phyloP scores from a whole-genome alignment of 2,113 vertebrate species.

The Hepsetus odoe region DNA sequence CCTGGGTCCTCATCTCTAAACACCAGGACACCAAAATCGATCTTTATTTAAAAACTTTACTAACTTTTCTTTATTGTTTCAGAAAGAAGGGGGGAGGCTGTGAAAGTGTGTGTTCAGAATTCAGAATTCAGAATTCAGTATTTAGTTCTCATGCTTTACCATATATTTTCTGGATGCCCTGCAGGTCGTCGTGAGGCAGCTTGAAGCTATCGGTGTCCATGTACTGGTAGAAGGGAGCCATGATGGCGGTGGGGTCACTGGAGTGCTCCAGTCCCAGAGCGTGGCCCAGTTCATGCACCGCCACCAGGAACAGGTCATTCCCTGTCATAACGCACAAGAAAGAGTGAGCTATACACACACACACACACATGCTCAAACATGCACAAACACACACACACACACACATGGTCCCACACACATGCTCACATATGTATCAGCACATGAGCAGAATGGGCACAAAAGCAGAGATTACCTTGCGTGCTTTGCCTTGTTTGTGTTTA shows the following conservation, averaged over 20 bases:
- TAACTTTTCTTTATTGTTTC: no score
- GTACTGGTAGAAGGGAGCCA: conserved; percentile 84
- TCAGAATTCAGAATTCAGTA: no score
- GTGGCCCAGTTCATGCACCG: conserved; percentile 81
- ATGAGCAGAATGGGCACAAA: background rate
- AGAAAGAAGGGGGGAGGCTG: no score
- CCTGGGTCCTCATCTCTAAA: no score
- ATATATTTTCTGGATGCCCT: conserved; percentile 83
- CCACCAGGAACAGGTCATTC: conserved; percentile 78
- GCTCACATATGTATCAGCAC: background rate
- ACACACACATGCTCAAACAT: background rate
- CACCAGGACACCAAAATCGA: no score
- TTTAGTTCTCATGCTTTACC: conserved; percentile 60
- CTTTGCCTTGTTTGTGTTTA: background rate
- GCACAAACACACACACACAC: conserved; percentile 1
- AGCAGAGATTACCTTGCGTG: background rate
- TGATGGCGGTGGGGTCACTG: conserved; percentile 80
- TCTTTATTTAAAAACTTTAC: no score
- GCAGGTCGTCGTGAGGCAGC: conserved; percentile 81
- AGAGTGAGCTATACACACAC: background rate
- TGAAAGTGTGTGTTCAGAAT: no score
- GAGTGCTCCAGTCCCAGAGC: conserved; percentile 82
- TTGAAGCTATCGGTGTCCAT: conserved; percentile 82
- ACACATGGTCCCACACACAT: background rate
- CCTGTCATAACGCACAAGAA: conserved; percentile 15